phyloP scores from a whole-genome alignment of 2,797 vertebrate genomes.

The Clarias laeviceps region DNA sequence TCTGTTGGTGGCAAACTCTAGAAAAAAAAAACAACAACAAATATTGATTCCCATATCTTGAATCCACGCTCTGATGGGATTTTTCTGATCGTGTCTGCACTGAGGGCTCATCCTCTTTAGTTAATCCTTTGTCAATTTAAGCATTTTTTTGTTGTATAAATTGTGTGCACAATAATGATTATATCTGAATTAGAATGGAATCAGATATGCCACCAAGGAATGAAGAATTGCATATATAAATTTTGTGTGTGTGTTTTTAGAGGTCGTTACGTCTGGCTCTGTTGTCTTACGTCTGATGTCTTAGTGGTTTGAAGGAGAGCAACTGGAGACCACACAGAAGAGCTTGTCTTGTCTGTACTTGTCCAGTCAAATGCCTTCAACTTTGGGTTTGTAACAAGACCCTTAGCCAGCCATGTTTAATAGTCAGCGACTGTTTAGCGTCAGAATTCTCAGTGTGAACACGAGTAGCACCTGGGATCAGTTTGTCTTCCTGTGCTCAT shows the following conservation, averaged over 20 bases:
- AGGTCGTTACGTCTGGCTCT: background rate
- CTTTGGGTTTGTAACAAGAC: background rate
- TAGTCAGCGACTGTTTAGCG: background rate
- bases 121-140: conserved; percentile 5
- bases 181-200: conserved; percentile 2
- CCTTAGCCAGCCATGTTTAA: background rate
- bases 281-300: conserved; percentile 9
- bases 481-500: background rate
- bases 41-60: background rate
- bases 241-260: background rate
- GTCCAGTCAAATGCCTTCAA: conserved; percentile 4
- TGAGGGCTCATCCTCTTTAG: conserved; percentile 43
- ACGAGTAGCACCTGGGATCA: background rate
- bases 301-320: background rate
- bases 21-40: background rate
- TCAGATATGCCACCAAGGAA: background rate
- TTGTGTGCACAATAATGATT: background rate
- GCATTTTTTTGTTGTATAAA: background rate
- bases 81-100: conserved; percentile 33
- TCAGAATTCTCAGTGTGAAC: background rate
- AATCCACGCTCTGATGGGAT: background rate
- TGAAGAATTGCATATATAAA: background rate
- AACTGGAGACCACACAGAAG: background rate
- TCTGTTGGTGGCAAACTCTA: background rate
- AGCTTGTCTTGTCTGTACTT: conserved; percentile 39